These are phyloP conservation scores for Micrasema longulum DNA, from an alignment of 1,140 invertebrate genomes.

Conservation along the genomic window DNA sequence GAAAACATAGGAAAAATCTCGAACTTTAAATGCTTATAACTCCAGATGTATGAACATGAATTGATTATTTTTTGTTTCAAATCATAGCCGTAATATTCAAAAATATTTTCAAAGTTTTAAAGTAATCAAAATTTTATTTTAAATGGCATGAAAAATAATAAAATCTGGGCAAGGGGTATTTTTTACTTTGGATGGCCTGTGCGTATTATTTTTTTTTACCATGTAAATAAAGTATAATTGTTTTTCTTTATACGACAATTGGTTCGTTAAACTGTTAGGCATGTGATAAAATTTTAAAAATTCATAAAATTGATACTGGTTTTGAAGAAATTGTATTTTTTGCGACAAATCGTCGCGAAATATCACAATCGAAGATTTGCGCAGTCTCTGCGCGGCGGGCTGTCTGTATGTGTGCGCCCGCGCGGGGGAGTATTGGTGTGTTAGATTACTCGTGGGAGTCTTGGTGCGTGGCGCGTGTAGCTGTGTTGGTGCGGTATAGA, in stretches of 20 bases:
- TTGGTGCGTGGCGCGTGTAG: background rate
- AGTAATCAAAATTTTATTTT: slow-evolving; percentile 8
- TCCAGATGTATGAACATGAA: background rate
- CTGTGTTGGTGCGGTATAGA: slow-evolving; percentile 6
- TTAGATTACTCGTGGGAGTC: too few species aligned
- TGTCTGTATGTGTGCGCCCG: background rate
- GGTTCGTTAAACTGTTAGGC: background rate
- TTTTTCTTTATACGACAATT: background rate
- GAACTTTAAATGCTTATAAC: slow-evolving; percentile 6
- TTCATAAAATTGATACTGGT: slow-evolving; percentile 40
- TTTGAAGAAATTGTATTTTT: slow-evolving; percentile 31
- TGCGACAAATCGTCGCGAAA: slow-evolving; percentile 10
- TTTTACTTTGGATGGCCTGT: background rate
- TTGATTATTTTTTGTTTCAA: background rate
- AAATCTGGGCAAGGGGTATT: background rate
- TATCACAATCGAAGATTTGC: background rate
- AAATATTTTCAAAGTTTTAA: slow-evolving; percentile 8
- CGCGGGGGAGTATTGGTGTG: too few species aligned
- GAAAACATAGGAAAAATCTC: background rate
- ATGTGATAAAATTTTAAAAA: slow-evolving; percentile 47
- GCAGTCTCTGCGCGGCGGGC: slow-evolving; percentile 7
- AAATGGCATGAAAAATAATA: slow-evolving; percentile 8
- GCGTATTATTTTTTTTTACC: slow-evolving; percentile 53
- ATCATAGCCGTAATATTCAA: background rate
- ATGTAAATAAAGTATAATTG: slow-evolving; percentile 3